Conservation (phyloP, 2,888 invertebrate species). For the Electrophaes corylata region DNA sequence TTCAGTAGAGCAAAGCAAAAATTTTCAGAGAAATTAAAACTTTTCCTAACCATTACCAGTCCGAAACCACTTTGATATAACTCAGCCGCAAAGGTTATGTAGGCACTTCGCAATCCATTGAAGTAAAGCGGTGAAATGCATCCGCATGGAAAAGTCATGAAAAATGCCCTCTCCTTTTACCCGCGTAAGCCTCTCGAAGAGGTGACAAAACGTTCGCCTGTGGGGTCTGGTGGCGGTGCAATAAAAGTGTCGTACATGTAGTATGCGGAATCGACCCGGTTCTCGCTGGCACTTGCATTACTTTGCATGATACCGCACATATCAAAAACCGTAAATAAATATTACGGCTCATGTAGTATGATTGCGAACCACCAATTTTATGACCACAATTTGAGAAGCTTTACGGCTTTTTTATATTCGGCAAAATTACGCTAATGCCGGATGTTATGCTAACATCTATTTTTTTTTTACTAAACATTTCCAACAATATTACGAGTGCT, state of each 20-base stretch:
- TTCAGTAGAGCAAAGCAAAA: conserved; percentile 47
- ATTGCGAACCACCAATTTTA: conserved; percentile 30
- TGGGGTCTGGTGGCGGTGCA: conserved; percentile 51
- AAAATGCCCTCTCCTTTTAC: conserved; percentile 66
- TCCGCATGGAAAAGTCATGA: conserved; percentile 69
- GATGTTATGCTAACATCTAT: conserved; percentile 20
- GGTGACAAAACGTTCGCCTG: conserved; percentile 66
- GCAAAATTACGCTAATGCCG: conserved; percentile 27
- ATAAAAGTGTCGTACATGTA: conserved; percentile 60
- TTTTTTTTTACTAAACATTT: background rate
- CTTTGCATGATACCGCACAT: conserved; percentile 19
- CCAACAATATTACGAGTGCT: conserved; percentile 4
- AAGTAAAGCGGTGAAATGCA: conserved; percentile 67
- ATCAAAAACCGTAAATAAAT: conserved; percentile 26
- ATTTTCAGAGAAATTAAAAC: conserved; percentile 41
- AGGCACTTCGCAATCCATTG: conserved; percentile 62
- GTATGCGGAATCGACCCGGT: conserved; percentile 36
- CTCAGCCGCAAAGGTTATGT: conserved; percentile 56
- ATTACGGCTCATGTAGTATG: conserved; percentile 29
- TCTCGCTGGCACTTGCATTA: conserved; percentile 41
- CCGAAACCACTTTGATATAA: conserved; percentile 58
- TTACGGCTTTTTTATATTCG: conserved; percentile 29
- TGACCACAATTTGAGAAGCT: conserved; percentile 28
- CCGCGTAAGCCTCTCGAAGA: conserved; percentile 64
- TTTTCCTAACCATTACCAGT: conserved; percentile 22